phyloP scores from a whole-genome alignment of 1,140 invertebrate species.

The Diachasma alloeum region DNA sequence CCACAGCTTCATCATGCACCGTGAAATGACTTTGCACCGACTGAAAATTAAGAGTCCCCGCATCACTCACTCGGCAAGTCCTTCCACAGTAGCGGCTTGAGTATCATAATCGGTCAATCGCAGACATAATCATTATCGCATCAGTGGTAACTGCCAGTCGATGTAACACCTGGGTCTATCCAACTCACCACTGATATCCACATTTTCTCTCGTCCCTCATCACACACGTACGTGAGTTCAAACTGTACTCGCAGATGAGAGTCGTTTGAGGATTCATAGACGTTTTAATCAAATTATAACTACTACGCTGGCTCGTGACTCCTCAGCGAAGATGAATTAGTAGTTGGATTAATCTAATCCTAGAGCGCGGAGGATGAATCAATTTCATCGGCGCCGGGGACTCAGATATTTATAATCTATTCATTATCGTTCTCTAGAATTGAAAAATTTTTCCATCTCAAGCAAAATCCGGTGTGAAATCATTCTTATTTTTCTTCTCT shows the following conservation, averaged over 20 bases:
- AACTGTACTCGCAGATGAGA: neutral
- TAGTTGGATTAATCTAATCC: neutral
- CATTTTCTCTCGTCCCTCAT: neutral
- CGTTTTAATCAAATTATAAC: conserved; percentile 1
- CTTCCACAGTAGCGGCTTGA: neutral
- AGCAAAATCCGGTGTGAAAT: too few relatives aligned
- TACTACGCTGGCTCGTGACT: neutral
- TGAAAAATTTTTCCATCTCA: too few relatives aligned
- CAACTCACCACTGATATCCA: neutral
- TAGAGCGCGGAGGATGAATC: neutral
- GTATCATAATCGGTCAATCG: neutral
- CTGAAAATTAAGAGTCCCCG: neutral
- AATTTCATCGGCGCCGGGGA: neutral
- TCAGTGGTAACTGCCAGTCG: neutral
- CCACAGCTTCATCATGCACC: neutral
- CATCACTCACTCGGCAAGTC: neutral
- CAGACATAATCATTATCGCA: neutral
- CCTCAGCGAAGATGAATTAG: neutral
- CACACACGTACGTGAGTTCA: neutral
- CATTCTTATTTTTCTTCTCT: too few relatives aligned
- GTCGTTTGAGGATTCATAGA: conserved; percentile 1
- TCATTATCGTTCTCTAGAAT: neutral
- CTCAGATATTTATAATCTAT: neutral
- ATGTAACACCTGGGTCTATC: neutral
- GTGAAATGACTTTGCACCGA: neutral